Base-by-base conservation (phyloP, 2,797 vertebrate genomes). In the Odontamblyopus lacepedii region DNA sequence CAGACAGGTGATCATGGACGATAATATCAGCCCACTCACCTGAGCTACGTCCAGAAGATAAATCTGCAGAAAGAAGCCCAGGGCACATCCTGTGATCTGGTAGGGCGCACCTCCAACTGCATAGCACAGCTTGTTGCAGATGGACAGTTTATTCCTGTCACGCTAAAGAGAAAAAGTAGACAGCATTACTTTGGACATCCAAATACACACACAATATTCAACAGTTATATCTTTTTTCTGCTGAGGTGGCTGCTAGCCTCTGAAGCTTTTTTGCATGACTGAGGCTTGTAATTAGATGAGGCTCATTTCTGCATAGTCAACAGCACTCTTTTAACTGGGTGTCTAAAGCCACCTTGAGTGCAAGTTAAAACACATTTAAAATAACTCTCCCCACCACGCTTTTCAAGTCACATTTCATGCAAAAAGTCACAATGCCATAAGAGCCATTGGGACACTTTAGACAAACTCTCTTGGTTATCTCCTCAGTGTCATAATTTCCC, bases 31-130 rank as follows among this genome's bases (percentile, higher is more conserved):
- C 18, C 27, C 19, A 85, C 94, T 92, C 89, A 99, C 98, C 96
- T 96, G 95, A 35, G 96, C 97, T 75, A 99, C 95, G 1, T 98
- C 97, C 85, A 99, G 91, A 2, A 99, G 93, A 90, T 97, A 99
- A 85, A 99, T 97, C 92, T 98, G 98, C 60, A 99, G 94, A 70
- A 99, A 99, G 84, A 99, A 99, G 30, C 98, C 98, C 76, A 99
- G 88, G 1, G 96, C 97, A 60, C 96, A 96, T 85, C 97, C 98
- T 0, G 98, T 99, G 88, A 98, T 96, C 94, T 99, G 98, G 89
- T 99, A 99, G 0, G 98, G 98, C 0, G 97, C 97, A 0, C 98
- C 98, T 0, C 98, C 98, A 29, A 98, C 77, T 18, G 96, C 98
- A 67, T 97, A 99, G 91, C 98, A 97, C 7, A 99, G 69, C 84